phyloP scores from a whole-genome alignment of 2,113 vertebrate species.

The Gallinago paraguaiae region DNA sequence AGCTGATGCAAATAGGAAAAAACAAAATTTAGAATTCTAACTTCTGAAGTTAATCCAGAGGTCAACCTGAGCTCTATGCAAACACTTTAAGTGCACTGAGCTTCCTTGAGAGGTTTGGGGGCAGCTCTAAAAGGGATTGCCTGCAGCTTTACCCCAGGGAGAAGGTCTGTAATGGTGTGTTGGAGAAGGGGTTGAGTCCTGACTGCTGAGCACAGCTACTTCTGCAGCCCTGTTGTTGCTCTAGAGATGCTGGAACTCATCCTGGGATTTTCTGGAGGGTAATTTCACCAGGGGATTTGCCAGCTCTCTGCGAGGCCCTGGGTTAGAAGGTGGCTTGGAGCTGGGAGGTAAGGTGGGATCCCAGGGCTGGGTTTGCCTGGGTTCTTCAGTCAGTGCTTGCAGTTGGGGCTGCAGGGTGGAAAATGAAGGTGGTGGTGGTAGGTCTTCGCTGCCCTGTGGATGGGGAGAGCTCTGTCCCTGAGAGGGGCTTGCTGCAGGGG shows the following conservation, averaged over 20 bases:
- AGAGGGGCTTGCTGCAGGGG: neutral
- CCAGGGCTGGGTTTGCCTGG: accelerated
- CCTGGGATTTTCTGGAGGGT: neutral
- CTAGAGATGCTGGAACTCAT: neutral
- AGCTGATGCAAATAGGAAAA: neutral
- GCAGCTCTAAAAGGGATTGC: too few relatives aligned
- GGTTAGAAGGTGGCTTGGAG: neutral
- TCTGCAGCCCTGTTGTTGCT: too few relatives aligned
- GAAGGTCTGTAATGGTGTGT: neutral
- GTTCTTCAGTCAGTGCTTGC: accelerated
- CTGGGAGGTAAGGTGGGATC: accelerated
- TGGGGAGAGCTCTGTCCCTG: neutral
- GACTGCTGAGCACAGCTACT: too few relatives aligned
- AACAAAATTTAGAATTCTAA: too few relatives aligned
- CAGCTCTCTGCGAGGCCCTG: neutral
- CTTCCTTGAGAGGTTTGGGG: neutral
- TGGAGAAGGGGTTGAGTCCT: too few relatives aligned
- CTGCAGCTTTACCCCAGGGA: neutral
- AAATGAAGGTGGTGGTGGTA: accelerated
- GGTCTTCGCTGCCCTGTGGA: accelerated
- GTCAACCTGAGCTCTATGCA: accelerated
- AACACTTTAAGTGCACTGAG: accelerated
- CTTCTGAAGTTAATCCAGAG: neutral
- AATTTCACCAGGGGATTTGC: neutral
- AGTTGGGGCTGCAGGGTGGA: too few relatives aligned